These are phyloP conservation scores for Coendou prehensilis DNA, from an alignment of 2,797 vertebrate species.

Conservation along the genomic window DNA sequence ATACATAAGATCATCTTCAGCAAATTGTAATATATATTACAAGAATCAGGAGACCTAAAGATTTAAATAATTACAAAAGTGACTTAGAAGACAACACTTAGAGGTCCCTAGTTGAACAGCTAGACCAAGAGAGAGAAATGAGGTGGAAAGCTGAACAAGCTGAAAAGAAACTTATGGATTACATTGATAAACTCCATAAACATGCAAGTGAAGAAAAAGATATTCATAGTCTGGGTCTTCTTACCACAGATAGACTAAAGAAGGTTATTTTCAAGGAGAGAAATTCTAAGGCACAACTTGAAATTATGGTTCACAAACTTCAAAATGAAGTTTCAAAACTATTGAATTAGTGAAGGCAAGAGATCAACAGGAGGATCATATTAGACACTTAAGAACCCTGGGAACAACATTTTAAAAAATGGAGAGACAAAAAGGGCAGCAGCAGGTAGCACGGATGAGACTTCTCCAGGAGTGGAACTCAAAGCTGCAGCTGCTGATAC, in stretches of 20 bases:
- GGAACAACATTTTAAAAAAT: constrained; percentile 92
- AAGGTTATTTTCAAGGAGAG: constrained; percentile 95
- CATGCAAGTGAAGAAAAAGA: constrained; percentile 92
- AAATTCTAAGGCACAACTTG: constrained; percentile 90
- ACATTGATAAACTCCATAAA: constrained; percentile 92
- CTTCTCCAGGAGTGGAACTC: constrained; percentile 94
- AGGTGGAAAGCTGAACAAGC: constrained; percentile 98
- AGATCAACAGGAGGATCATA: constrained; percentile 91
- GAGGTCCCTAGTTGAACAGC: constrained; percentile 93
- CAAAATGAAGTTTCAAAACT: constrained; percentile 90
- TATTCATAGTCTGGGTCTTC: constrained; percentile 94
- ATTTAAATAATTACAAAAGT: constrained; percentile 84
- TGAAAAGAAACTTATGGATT: constrained; percentile 94
- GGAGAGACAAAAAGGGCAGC: constrained; percentile 91
- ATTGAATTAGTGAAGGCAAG: constrained; percentile 91
- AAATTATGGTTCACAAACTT: constrained; percentile 92
- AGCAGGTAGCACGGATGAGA: constrained; percentile 94
- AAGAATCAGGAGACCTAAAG: constrained; percentile 83
- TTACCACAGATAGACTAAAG: constrained; percentile 96
- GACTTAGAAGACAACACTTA: constrained; percentile 92
- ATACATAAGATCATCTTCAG: constrained; percentile 78
- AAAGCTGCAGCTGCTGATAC: constrained; percentile 93
- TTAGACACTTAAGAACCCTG: constrained; percentile 89
- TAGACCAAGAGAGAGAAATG: constrained; percentile 96
- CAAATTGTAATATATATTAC: constrained; percentile 76